Conservation (phyloP, 2,797 vertebrate genomes). For the Tadarida brasiliensis region DNA sequence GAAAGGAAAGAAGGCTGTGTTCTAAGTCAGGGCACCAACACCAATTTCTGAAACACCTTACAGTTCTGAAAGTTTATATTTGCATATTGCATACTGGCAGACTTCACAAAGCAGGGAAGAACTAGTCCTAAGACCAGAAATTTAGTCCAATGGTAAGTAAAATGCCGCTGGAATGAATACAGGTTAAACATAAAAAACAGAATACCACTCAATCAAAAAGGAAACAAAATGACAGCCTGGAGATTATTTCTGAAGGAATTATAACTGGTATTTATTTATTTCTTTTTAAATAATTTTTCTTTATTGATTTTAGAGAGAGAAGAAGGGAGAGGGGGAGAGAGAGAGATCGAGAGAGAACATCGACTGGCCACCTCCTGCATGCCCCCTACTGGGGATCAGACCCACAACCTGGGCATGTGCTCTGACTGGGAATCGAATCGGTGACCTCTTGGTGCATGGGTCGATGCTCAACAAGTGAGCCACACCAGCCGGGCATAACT, state of each 20-base stretch:
- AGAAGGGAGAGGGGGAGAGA: no score
- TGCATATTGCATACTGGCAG: neutral
- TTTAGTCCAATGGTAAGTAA: slow-evolving; percentile 58
- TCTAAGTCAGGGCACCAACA: neutral
- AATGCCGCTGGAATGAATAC: slow-evolving; percentile 39
- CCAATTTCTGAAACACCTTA: neutral
- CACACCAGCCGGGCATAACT: no score
- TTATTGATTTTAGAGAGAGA: no score
- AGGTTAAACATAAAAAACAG: slow-evolving; percentile 64
- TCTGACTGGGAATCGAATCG: no score
- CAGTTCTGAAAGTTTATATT: neutral
- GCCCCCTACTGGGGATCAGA: no score
- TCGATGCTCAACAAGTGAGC: no score
- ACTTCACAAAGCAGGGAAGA: neutral
- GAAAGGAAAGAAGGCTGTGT: neutral
- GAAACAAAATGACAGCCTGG: slow-evolving; percentile 31
- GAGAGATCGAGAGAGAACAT: no score
- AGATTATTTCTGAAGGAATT: slow-evolving; percentile 73
- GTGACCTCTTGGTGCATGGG: no score
- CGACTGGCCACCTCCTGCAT: no score
- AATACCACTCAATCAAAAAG: slow-evolving; percentile 64
- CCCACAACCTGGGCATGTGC: no score
- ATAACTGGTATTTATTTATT: neutral
- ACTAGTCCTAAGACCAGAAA: neutral
- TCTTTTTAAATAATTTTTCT: no score